These are phyloP conservation scores for Drosophila peninsularis DNA, from an alignment of 2,888 invertebrate species.

Conservation along the genomic window DNA sequence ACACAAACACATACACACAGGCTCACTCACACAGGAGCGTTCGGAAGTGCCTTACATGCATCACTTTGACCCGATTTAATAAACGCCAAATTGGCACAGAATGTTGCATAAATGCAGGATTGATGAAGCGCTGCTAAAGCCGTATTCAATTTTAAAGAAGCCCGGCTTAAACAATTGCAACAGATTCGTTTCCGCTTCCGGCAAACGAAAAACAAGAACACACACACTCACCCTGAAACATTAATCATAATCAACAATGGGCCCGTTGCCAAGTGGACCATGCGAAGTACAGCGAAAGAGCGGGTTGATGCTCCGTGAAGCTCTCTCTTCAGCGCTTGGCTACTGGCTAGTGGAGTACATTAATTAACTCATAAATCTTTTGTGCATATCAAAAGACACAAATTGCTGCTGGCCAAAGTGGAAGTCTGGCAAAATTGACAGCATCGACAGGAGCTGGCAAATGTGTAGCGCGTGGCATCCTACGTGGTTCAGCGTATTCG, in stretches of 20 bases:
- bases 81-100: slow-evolving; percentile 45
- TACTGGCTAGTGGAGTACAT: slow-evolving; percentile 55
- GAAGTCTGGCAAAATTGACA: slow-evolving; percentile 11
- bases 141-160: slow-evolving; percentile 53
- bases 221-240: slow-evolving; percentile 23
- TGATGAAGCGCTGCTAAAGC: slow-evolving; percentile 41
- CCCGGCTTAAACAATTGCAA: slow-evolving; percentile 19
- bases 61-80: slow-evolving; percentile 61
- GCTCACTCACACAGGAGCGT: not conserved
- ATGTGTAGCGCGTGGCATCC: slow-evolving; percentile 36
- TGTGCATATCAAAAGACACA: slow-evolving; percentile 68
- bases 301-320: slow-evolving; percentile 8
- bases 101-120: slow-evolving; percentile 37
- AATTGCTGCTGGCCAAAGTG: slow-evolving; percentile 44
- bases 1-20: slow-evolving; percentile 1
- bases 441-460: slow-evolving; percentile 17
- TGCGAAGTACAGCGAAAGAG: not conserved
- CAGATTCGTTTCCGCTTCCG: slow-evolving; percentile 62
- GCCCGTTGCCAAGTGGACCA: slow-evolving; percentile 14
- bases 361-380: slow-evolving; percentile 81
- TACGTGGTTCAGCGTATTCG: slow-evolving; percentile 13
- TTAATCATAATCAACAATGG: slow-evolving; percentile 70
- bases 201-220: slow-evolving; percentile 4
- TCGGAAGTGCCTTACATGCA: slow-evolving; percentile 31
- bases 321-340: slow-evolving; percentile 17